Base-by-base conservation (phyloP, 1,140 invertebrate species). In the Laodelphax striatellus region DNA sequence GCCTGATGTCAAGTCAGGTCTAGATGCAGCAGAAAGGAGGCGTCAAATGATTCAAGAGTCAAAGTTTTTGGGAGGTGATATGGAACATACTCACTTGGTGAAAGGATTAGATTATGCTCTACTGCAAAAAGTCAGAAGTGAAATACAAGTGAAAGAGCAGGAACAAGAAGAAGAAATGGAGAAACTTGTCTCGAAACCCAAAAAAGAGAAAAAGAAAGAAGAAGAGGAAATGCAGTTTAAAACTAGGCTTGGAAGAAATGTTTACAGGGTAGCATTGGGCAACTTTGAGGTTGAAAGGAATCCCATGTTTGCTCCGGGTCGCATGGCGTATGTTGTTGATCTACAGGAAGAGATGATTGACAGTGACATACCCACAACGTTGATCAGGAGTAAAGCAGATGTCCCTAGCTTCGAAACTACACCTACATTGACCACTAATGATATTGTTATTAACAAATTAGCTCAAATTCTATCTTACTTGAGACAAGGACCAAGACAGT, bases 1-100 rank as follows among this genome's bases (percentile, higher is more conserved):
- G 1, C 94, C 94, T 1, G 94, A 97, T 77, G 71, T 92, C 9
- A 96, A 97, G 72, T 92, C 91, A 42, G 88, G 89, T 38, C 72
- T 94, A 70, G 94, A 97, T 79, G 93, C 93, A 31, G 95, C 95
- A n/a, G 94, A 98, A 75, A 79, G 94, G 50, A 79, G 96, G 43
- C 82, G 93, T 38, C 92, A 97, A 71, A 86, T 97, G 77, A 99
- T 99, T 71, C 93, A 98, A 74, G 95, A 99, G 74, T 99, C 97
- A 0, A 99, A 99, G 77, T 99, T 95, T 76, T 90, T 99, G 76
- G 97, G 97, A 72, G 97, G 97, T 84, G 97, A 99, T 74, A 98
- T 99, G 89, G 95, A 98, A 66, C 97, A 99, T 70, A 99, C 97
- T 74, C 97, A 99, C 77, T 96, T 99, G 79, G 97, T 99, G 56